Evolutionary conservation across 2,797 vertebrate species (phyloP), one percentile per base, ranked within the genome.

Genomic region (Notamacropus eugenii): DNA sequence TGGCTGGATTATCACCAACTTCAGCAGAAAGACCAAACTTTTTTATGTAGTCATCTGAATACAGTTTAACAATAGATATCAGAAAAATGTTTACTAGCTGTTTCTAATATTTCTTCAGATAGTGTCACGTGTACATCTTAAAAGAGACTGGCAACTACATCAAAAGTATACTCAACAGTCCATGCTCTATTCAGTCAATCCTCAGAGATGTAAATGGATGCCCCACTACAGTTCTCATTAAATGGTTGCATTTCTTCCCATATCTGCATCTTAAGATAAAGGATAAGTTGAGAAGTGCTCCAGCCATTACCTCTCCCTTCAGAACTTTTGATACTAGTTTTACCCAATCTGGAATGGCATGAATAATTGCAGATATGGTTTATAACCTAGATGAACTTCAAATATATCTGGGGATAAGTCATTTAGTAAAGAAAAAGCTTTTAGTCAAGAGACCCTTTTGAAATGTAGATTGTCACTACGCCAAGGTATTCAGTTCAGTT

Each of bases 61-160:
- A 97, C 90, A 96, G 97, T 92, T 96, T 96, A 97, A 97, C 97
- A 97, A 97, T 92, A 97, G 96, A 97, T 97, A 97, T 55, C 93
- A 95, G 92, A 97, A 96, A 97, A 98, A 97, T 97, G 97, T 98
- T 97, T 98, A 97, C 96, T 94, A 95, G 95, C 94, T 96, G 91
- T 98, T 98, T 98, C 98, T 98, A 98, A 94, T 97, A 96, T 98
- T 98, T 98, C 98, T 97, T 97, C 94, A 97, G 97, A 97, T 96
- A 97, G 97, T 95, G 97, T 98, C 98, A 98, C 56, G 55, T 98
- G 97, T 95, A 95, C 97, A 96, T 96, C 95, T 97, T 82, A 94
- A 97, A 92, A 96, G 96, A 97, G 96, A 98, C 97, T 98, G 98
- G 98, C 98, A 98, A 97, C 94, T 57, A 98, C 97, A 98, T 98